These are phyloP conservation scores for Meandrusa payeni DNA, from an alignment of 2,888 invertebrate genomes.

Conservation along the genomic window DNA sequence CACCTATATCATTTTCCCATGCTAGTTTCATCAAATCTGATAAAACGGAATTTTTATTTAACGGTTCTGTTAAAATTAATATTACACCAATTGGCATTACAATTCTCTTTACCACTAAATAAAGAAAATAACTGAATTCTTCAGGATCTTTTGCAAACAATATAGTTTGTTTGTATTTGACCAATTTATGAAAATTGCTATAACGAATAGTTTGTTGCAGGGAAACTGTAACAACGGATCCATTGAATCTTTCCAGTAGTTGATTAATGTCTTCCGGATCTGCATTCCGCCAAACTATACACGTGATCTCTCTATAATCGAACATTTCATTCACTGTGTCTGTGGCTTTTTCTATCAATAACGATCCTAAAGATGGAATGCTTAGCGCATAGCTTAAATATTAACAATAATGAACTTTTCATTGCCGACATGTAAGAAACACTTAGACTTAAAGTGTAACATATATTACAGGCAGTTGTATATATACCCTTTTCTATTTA, in stretches of 20 bases:
- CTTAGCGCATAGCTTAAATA: too few species aligned
- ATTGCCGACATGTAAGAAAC: too few species aligned
- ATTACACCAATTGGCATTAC: conserved; percentile 41
- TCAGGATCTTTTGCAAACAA: conserved; percentile 38
- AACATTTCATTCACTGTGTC: conserved; percentile 41
- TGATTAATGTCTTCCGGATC: conserved; percentile 31
- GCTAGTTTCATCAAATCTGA: conserved; percentile 38
- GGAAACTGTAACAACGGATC: conserved; percentile 33
- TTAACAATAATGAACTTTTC: too few species aligned
- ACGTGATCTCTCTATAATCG: conserved; percentile 33
- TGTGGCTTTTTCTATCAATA: conserved; percentile 37
- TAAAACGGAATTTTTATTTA: conserved; percentile 28
- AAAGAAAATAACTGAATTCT: conserved; percentile 40
- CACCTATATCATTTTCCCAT: conserved; percentile 46
- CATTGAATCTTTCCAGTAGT: conserved; percentile 38
- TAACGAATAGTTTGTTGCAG: background rate
- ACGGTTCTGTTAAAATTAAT: conserved; percentile 35
- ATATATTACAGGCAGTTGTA: too few species aligned
- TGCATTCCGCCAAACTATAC: conserved; percentile 40
- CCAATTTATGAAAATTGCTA: conserved; percentile 23
- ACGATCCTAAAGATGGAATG: conserved; percentile 10
- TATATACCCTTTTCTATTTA: too few species aligned
- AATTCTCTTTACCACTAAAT: conserved; percentile 35
- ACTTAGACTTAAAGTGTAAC: background rate
- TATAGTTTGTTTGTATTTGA: conserved; percentile 43